Conservation (phyloP, 2,113 vertebrate genomes). For the Bubo blakistoni region DNA sequence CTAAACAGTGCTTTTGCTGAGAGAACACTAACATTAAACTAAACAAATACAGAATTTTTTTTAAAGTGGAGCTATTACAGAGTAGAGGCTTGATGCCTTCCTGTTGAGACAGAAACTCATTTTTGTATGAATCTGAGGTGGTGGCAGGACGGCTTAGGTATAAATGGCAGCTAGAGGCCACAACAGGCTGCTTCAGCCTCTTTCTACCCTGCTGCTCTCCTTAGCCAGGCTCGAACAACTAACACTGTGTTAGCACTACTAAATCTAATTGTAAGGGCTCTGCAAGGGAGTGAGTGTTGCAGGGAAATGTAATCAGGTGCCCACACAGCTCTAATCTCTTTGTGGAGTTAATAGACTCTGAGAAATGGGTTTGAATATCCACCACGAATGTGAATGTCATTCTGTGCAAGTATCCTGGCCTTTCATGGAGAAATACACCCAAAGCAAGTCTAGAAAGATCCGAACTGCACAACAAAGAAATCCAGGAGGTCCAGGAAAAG, state of each 20-base stretch:
- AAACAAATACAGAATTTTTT: not conserved
- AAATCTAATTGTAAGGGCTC: not conserved
- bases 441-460: not conserved
- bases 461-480: not conserved
- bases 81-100: not conserved
- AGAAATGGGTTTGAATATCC: not conserved
- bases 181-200: not conserved
- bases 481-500: not conserved
- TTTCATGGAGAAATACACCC: not conserved
- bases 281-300: too few species aligned
- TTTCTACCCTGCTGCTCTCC: not conserved
- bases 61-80: not conserved
- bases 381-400: accelerated
- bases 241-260: not conserved
- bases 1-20: not conserved
- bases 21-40: not conserved
- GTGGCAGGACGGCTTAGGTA: not conserved
- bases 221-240: not conserved
- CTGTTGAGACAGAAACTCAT: not conserved
- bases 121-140: not conserved
- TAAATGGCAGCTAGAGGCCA: not conserved
- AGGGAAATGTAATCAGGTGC: not conserved
- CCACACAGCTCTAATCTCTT: not conserved
- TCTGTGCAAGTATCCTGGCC: not conserved
- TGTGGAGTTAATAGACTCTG: not conserved